Evolutionary conservation across 37 sponge, comb jelly and placozoan genomes (phyloP).

Genomic region (Beroe forskalii): DNA sequence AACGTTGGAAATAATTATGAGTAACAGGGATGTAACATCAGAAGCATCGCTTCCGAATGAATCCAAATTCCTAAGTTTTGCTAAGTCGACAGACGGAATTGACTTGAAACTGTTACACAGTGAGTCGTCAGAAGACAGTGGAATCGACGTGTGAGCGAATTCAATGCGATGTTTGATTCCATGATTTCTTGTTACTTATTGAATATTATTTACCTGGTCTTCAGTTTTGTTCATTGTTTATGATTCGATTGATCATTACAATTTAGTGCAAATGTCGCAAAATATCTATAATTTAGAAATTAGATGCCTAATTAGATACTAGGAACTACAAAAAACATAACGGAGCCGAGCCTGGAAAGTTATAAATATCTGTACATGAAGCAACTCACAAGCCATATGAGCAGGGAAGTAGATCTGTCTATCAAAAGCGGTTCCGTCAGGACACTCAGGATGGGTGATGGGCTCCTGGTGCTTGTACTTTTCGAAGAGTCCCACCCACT

Average conservation of each 20-base stretch:
- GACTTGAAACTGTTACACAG: background rate
- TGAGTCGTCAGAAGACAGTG: background rate
- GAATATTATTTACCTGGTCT: no score
- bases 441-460: conserved; percentile 41
- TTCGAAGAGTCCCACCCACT: conserved; percentile 36
- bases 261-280: no score
- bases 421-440: conserved; percentile 53
- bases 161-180: no score
- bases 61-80: background rate
- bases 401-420: conserved; percentile 43
- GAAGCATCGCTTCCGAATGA: background rate
- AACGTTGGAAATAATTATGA: background rate
- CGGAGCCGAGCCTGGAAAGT: no score
- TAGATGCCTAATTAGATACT: no score
- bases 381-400: conserved; percentile 30
- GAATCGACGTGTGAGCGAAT: background rate
- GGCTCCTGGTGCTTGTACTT: conserved; percentile 62
- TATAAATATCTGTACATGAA: no score
- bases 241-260: no score
- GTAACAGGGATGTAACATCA: background rate
- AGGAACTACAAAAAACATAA: no score
- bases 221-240: no score
- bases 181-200: no score
- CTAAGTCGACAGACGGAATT: background rate
- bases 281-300: no score